phyloP scores from a whole-genome alignment of 2,113 vertebrate genomes.

The Protobothrops flavoviridis region DNA sequence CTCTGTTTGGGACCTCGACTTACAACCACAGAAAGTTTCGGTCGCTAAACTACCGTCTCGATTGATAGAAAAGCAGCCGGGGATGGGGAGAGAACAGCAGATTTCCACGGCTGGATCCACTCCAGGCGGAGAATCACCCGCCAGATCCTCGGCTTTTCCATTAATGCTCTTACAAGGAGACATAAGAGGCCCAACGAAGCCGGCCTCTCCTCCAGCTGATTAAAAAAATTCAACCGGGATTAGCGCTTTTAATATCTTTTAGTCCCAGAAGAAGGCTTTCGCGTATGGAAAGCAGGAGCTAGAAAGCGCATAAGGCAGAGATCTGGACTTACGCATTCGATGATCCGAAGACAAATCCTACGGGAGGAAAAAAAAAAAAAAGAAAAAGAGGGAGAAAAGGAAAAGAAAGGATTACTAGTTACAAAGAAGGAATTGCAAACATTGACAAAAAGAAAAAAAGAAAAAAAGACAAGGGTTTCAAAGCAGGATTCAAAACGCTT shows the following conservation, averaged over 20 bases:
- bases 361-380: neutral
- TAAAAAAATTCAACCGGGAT: slow-evolving; percentile 11
- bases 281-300: neutral
- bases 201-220: neutral
- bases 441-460: neutral
- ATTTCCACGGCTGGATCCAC: neutral
- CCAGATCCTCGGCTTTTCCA: neutral
- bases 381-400: slow-evolving; percentile 26
- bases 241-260: neutral
- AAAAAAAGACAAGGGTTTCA: neutral
- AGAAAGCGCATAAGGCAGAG: neutral
- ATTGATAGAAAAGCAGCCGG: no score
- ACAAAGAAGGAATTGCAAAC: neutral
- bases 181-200: neutral
- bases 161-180: slow-evolving; percentile 14
- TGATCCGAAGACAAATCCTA: slow-evolving; percentile 76
- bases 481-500: neutral
- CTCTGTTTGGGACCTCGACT: neutral
- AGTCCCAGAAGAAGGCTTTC: neutral
- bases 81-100: neutral
- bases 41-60: neutral
- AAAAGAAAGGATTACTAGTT: neutral
- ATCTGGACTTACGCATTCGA: slow-evolving; percentile 72
- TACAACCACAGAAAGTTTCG: neutral
- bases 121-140: neutral